Percentiles rank a stretch among this genome's conserved stretches.
Conservation (phyloP, 1,140 invertebrate genomes). For the Nasonia giraulti region DNA sequence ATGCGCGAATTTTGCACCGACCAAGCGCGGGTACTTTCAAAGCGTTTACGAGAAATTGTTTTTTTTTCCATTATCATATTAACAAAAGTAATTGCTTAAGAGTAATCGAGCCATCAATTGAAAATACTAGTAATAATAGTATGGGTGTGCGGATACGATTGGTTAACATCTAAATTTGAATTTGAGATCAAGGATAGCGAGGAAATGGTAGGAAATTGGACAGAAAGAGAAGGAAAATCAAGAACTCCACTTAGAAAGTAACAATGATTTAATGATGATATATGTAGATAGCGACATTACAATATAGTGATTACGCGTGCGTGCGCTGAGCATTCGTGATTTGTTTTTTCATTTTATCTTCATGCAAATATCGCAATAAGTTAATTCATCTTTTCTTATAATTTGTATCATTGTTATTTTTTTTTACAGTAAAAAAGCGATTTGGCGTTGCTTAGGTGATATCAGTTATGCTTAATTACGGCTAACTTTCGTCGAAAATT, state of each 20-base stretch:
- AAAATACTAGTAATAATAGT: too few relatives aligned
- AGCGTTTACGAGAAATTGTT: background rate
- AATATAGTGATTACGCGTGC: slow-evolving; percentile 46
- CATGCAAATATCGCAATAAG: slow-evolving; percentile 38
- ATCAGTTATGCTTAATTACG: slow-evolving; percentile 24
- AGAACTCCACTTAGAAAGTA: slow-evolving; percentile 48
- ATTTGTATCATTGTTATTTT: background rate
- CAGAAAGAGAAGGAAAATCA: slow-evolving; percentile 2
- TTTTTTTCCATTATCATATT: too few relatives aligned
- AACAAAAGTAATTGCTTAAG: too few relatives aligned
- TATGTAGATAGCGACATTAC: slow-evolving; percentile 51
- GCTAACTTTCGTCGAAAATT: slow-evolving; percentile 36
- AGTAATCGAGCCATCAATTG: too few relatives aligned
- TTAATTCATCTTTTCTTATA: background rate
- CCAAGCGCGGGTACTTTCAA: background rate
- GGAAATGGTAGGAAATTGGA: background rate
- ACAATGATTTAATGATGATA: slow-evolving; percentile 53
- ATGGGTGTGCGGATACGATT: too few relatives aligned
- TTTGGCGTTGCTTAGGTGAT: slow-evolving; percentile 36
- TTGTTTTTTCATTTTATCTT: slow-evolving; percentile 26
- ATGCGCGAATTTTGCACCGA: background rate
- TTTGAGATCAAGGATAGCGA: too few relatives aligned
- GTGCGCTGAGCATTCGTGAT: slow-evolving; percentile 34
- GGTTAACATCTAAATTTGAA: too few relatives aligned
- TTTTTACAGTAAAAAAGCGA: slow-evolving; percentile 50